These are phyloP conservation scores for Gallinago media DNA, from an alignment of 2,113 vertebrate species.

Conservation along the genomic window DNA sequence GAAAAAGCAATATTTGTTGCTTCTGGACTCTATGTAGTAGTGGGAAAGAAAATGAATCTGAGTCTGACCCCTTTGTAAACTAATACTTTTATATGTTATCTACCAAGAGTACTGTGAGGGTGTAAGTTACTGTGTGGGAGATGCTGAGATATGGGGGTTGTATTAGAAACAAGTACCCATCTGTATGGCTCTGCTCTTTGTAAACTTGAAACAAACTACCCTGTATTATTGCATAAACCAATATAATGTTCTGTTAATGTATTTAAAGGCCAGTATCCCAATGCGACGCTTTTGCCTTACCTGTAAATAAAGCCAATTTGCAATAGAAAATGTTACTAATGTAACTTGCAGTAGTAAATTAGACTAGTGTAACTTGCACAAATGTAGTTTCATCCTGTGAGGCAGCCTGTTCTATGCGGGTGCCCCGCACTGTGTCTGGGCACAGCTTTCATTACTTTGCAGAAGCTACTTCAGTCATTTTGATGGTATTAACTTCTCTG, in stretches of 20 bases:
- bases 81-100: background rate
- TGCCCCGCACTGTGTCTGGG: background rate
- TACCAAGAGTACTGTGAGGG: background rate
- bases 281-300: fast-evolving
- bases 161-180: background rate
- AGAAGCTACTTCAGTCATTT: background rate
- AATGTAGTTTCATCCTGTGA: background rate
- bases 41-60: background rate
- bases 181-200: background rate
- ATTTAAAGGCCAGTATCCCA: background rate
- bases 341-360: background rate
- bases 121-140: background rate
- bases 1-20: background rate
- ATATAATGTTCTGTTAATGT: background rate
- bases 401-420: fast-evolving
- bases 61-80: background rate
- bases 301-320: background rate
- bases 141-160: background rate
- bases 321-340: background rate
- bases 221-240: background rate
- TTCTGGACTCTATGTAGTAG: background rate
- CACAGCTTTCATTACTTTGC: background rate
- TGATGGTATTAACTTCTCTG: background rate
- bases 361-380: background rate
- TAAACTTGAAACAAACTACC: background rate